Evolutionary conservation across 2,113 vertebrate genomes (phyloP).

Genomic region (Misgurnus mizolepis): DNA sequence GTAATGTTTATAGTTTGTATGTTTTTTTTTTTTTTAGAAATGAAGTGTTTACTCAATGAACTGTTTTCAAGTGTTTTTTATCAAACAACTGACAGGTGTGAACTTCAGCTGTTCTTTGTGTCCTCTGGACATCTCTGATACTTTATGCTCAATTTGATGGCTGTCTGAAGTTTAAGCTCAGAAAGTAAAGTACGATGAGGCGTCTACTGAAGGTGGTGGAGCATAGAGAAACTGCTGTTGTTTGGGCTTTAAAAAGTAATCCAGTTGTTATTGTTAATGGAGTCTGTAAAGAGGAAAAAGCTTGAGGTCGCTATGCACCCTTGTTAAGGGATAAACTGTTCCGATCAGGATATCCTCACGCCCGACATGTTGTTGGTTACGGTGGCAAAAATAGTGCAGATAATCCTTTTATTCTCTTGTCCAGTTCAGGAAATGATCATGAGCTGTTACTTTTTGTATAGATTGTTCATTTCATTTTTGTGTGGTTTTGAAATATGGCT

Average conservation of each 20-base stretch:
- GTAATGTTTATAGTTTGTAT: no score
- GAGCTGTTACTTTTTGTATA: not conserved
- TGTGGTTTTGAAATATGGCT: not conserved
- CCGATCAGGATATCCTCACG: constrained; percentile 41
- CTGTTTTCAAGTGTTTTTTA: no score
- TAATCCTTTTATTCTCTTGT: constrained; percentile 46
- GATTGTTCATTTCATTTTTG: not conserved
- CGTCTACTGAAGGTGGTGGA: not conserved
- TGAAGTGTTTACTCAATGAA: no score
- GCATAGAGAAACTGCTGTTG: not conserved
- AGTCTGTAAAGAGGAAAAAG: constrained; percentile 34
- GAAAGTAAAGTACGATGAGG: not conserved
- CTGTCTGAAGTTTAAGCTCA: not conserved
- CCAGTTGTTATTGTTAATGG: constrained; percentile 14
- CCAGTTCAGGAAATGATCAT: constrained; percentile 40
- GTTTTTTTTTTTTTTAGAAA: no score
- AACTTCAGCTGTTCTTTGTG: not conserved
- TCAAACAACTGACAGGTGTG: not conserved
- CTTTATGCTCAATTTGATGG: not conserved
- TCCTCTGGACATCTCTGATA: not conserved
- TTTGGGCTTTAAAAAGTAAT: constrained; percentile 24
- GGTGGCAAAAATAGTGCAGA: constrained; percentile 19
- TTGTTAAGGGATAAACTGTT: not conserved
- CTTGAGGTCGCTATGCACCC: constrained; percentile 30
- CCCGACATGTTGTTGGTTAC: constrained; percentile 21